Evolutionary conservation across 2,888 invertebrate genomes (phyloP), one percentile per base, ranked within the genome.

Genomic region (Eupeodes latifasciatus): DNA sequence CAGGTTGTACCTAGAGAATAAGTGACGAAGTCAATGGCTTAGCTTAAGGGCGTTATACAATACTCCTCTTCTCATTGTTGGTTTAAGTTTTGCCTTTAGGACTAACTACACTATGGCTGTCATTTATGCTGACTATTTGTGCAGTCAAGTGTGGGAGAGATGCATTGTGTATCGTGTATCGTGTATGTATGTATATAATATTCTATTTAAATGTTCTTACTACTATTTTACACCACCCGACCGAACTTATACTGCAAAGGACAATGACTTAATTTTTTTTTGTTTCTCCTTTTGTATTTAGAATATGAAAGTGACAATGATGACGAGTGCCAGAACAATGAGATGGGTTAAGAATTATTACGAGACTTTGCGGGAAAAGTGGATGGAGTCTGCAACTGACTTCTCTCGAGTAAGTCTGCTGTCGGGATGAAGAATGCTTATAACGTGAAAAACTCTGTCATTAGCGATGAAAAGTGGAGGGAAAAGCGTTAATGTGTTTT

Each of bases 1-100:
- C 87, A 87, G 87, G 87, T 84, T 76, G 47, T 72, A 59, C 27
- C 19, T 40, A 14, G 19, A 55, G 40, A 59, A 72, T 62, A 36
- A 79, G 75, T 72, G 80, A 74, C 80, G 80, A 87, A 80, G 87
- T 87, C 84, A 87, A 84, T 83, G 87, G 80, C 80, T 81, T 74
- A 77, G 77, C 85, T 81, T 27, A 34, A 81, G 19, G 66, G 85
- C 67, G 16, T 44, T 66, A 47, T 69, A 69, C 64, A 16, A 44
- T 49, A 57, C 53, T 12, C 12, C 40, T 64, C 5, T 62, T 12
- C 12, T 53, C 40, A 66, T 66, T 66, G 72, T 72, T 81, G 51
- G 44, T 36, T 76, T 55, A 76, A 66, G 76, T 55, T 67, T 19
- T 67, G 74, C 67, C 84, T 67, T 74, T 61, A 66, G 81, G 77